These are phyloP conservation scores for Tholera decimalis DNA, from an alignment of 2,888 invertebrate species.

Conservation along the genomic window DNA sequence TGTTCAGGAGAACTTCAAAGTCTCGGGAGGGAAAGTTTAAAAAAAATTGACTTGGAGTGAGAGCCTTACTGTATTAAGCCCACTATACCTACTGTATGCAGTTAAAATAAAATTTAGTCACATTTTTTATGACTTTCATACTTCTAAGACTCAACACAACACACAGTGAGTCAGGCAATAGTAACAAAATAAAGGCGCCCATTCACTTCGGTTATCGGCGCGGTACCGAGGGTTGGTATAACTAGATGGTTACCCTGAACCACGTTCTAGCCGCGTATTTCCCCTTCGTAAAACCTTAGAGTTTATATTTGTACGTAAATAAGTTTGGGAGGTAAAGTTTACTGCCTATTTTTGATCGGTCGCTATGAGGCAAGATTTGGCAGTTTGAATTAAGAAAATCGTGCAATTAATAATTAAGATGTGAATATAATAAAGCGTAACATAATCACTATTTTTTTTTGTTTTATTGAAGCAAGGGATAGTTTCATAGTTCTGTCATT, in stretches of 20 bases:
- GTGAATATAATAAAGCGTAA: no score
- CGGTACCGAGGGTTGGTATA: conserved; percentile 68
- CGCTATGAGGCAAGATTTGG: conserved; percentile 16
- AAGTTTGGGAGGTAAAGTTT: conserved; percentile 1
- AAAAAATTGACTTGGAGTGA: no score
- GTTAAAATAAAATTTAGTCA: background rate
- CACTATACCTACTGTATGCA: no score
- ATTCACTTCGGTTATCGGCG: conserved; percentile 67
- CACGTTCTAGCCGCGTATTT: conserved; percentile 64
- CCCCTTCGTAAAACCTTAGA: conserved; percentile 66
- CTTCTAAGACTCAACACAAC: conserved; percentile 33
- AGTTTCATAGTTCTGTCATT: no score
- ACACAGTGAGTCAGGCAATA: conserved; percentile 64
- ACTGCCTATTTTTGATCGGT: conserved; percentile 40
- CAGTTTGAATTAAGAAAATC: background rate
- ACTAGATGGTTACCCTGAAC: conserved; percentile 71
- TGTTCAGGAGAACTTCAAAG: no score
- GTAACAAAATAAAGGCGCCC: conserved; percentile 65
- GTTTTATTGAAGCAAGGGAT: no score
- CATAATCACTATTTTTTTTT: no score
- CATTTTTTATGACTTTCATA: background rate
- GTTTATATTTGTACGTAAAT: conserved; percentile 34
- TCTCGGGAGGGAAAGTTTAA: no score
- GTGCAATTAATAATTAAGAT: no score
- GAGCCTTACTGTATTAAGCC: no score